phyloP scores from a whole-genome alignment of 1,140 invertebrate species.

The Lordiphosa stackelbergi region DNA sequence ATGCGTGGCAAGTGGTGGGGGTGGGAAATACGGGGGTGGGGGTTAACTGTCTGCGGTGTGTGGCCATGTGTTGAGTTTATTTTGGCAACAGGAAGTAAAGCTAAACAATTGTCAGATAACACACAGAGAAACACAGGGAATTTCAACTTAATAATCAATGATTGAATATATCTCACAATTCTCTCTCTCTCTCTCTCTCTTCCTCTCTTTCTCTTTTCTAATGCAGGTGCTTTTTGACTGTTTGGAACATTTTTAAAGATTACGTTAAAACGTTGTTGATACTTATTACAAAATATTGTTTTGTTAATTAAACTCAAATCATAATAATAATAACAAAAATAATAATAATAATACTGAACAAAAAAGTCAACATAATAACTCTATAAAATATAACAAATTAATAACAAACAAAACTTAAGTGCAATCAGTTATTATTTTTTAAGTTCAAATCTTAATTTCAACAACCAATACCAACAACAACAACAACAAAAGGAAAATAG shows the following conservation, averaged over 20 bases:
- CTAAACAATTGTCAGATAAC: conserved; percentile 11
- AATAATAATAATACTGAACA: conserved; percentile 43
- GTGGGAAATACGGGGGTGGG: not conserved
- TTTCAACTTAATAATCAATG: conserved; percentile 3
- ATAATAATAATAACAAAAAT: conserved; percentile 43
- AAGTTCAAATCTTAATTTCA: conserved; percentile 51
- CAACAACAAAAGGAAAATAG: conserved; percentile 49
- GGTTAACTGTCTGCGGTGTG: conserved; percentile 9
- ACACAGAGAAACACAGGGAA: conserved; percentile 8
- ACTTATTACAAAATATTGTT: conserved; percentile 75
- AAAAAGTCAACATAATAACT: conserved; percentile 34
- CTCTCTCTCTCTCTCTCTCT: conserved; percentile 30
- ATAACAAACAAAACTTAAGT: conserved; percentile 55
- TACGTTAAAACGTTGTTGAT: conserved; percentile 77
- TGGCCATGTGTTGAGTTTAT: conserved; percentile 36
- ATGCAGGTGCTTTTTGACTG: conserved; percentile 77
- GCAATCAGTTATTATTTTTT: conserved; percentile 63
- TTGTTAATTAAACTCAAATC: conserved; percentile 53
- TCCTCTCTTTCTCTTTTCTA: conserved; percentile 5
- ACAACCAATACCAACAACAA: conserved; percentile 43
- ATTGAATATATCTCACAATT: not conserved
- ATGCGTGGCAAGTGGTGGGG: conserved; percentile 26
- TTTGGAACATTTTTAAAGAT: conserved; percentile 77
- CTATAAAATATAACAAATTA: conserved; percentile 43
- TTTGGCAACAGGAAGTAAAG: conserved; percentile 37